Evolutionary conservation across 2,888 invertebrate genomes (phyloP), one percentile per base, ranked within the genome.

Genomic region (Cheilosia vulpina): DNA sequence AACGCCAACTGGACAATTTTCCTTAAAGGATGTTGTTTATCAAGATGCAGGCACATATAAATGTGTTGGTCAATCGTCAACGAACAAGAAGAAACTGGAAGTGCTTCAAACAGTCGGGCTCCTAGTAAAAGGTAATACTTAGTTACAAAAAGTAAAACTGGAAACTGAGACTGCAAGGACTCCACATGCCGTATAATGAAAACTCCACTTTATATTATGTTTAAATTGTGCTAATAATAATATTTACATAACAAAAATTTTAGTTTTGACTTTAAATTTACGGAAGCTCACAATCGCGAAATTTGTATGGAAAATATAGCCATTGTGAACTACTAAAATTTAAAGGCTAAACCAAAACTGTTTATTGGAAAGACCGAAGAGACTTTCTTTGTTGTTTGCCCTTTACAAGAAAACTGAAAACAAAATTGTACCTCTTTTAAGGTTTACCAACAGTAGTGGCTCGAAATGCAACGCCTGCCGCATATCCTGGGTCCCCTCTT

Each of bases 31-130:
- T 88, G 95, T 96, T 76, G 93, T 96, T 79, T 96, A 96, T 90
- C 96, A 96, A 90, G 96, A 96, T 90, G 96, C 95, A 38, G 96
- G 96, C 19, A 95, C 95, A 89, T 96, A 96, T 91, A 94, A 95
- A 88, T 96, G 96, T 91, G 95, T 95, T 55, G 94, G 93, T 41
- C 92, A 93, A 84, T 92, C 92, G 50, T 87, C 91, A 69, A 89
- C 90, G 83, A 92, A 93, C 69, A 93, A 93, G 81, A 93, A 93
- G 88, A 93, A 93, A 89, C 89, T 94, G 69, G 94, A 94, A 88
- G 92, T 93, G 43, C 90, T 94, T 69, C 93, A 93, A 88, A 94
- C 93, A 68, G 93, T 94, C 55, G 93, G 93, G 87, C 90, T 94
- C 50, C 90, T 93, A 47, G 94, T 94, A 38, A 94, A 93, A 90